These are phyloP conservation scores for Xestia ashworthii DNA, from an alignment of 2,888 invertebrate species.

Conservation along the genomic window DNA sequence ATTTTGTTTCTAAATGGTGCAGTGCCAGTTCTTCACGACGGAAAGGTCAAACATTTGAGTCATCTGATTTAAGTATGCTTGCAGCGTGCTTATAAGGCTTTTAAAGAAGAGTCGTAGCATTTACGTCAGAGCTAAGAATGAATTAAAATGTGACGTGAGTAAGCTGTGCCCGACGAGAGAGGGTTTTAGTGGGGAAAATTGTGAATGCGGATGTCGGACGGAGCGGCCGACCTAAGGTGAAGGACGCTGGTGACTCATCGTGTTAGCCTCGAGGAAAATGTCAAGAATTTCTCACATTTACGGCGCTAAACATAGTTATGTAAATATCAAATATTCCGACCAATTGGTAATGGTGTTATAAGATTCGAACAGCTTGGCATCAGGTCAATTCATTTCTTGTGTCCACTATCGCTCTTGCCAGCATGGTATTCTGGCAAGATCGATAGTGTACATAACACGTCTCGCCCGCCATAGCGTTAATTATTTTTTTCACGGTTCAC, in stretches of 20 bases:
- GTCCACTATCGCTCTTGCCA: slow-evolving; percentile 6
- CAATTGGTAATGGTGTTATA: slow-evolving; percentile 34
- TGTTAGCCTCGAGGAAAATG: slow-evolving; percentile 75
- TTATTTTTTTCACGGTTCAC: slow-evolving; percentile 30
- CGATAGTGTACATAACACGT: background rate
- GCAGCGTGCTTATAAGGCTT: slow-evolving; percentile 65
- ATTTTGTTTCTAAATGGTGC: slow-evolving; percentile 12
- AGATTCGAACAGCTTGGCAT: background rate
- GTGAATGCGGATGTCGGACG: slow-evolving; percentile 83
- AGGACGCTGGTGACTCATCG: slow-evolving; percentile 86
- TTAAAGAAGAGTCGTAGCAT: slow-evolving; percentile 63
- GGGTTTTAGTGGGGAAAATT: slow-evolving; percentile 77
- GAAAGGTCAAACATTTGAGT: slow-evolving; percentile 66
- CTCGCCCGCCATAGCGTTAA: slow-evolving; percentile 9
- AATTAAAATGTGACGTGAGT: slow-evolving; percentile 77
- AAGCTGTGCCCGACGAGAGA: slow-evolving; percentile 67
- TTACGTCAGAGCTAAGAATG: slow-evolving; percentile 77
- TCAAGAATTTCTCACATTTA: slow-evolving; percentile 70
- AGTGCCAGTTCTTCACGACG: slow-evolving; percentile 16
- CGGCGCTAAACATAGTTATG: slow-evolving; percentile 38
- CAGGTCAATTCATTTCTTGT: background rate
- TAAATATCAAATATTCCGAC: slow-evolving; percentile 42
- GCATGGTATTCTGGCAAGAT: slow-evolving; percentile 1
- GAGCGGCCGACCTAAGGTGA: slow-evolving; percentile 81
- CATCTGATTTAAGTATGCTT: slow-evolving; percentile 55